Conservation (phyloP, 2,113 vertebrate species). For the Hippopotamus amphibius region DNA sequence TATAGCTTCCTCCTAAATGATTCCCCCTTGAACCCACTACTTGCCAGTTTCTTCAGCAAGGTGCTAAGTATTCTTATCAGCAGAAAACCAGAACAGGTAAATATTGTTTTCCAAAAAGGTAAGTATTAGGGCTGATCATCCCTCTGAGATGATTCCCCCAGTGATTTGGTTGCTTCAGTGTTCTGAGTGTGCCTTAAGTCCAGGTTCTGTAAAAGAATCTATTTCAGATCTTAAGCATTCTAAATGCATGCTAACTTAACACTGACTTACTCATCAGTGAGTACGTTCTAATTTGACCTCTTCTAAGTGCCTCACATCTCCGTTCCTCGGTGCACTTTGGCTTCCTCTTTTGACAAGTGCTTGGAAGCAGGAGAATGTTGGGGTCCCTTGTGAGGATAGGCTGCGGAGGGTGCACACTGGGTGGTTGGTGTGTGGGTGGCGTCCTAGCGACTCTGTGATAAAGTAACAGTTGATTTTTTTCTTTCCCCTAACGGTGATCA, state of each 20-base stretch:
- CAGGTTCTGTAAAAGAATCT: background rate
- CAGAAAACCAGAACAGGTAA: slow-evolving; percentile 98
- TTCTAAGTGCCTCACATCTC: background rate
- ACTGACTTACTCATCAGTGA: background rate
- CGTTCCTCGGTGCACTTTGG: background rate
- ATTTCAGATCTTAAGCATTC: background rate
- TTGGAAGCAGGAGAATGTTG: background rate
- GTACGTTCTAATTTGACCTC: background rate
- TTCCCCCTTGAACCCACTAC: slow-evolving; percentile 94
- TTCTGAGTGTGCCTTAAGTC: background rate
- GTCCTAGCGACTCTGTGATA: too few relatives aligned
- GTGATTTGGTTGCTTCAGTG: background rate
- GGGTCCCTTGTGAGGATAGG: background rate
- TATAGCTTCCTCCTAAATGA: slow-evolving; percentile 97
- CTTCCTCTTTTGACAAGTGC: background rate
- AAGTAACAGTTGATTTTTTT: background rate
- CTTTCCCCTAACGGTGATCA: background rate
- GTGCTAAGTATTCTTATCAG: slow-evolving; percentile 99
- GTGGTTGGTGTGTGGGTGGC: background rate
- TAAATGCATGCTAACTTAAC: background rate
- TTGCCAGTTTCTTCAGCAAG: slow-evolving; percentile 99
- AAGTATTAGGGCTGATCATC: slow-evolving; percentile 48
- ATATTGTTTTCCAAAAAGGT: slow-evolving; percentile 65
- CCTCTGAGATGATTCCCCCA: background rate
- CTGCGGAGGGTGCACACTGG: background rate